These are phyloP conservation scores for Pseudorectes ferrugineus DNA, from an alignment of 2,113 vertebrate species.

Conservation along the genomic window DNA sequence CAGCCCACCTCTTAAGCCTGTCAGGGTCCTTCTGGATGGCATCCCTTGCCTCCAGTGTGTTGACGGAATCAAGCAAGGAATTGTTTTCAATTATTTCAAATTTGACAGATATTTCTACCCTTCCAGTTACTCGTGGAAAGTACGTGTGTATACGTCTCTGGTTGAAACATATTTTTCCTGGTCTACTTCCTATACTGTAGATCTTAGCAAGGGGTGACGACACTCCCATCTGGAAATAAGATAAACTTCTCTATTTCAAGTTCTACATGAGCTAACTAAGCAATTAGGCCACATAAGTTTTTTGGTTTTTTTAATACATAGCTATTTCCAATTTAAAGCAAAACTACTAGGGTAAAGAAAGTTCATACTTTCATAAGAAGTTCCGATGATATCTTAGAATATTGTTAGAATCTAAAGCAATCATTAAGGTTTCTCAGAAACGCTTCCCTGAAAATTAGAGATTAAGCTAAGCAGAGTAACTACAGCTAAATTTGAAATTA, in stretches of 20 bases:
- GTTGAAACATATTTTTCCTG: neutral
- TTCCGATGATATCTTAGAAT: neutral
- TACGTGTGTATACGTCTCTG: neutral
- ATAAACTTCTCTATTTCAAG: neutral
- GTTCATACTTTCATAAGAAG: neutral
- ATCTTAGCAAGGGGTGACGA: neutral
- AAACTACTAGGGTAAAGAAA: neutral
- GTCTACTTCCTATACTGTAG: neutral
- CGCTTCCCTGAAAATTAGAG: neutral
- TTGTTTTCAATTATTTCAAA: neutral
- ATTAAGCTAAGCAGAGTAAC: neutral
- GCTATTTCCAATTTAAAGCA: neutral
- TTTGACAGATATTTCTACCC: neutral
- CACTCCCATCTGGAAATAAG: neutral
- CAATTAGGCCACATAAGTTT: neutral
- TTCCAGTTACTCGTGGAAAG: neutral
- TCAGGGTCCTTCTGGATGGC: neutral
- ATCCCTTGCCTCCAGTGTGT: neutral
- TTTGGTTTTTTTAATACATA: neutral
- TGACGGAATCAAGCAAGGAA: neutral
- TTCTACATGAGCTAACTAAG: neutral
- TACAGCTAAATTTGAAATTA: neutral
- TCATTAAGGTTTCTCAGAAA: neutral
- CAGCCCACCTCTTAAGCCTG: neutral
- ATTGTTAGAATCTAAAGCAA: neutral